A percentile compares a stretch with the other conserved stretches of the same genome.
phyloP scores from a whole-genome alignment of 2,113 vertebrate genomes.

The Falco punctatus region DNA sequence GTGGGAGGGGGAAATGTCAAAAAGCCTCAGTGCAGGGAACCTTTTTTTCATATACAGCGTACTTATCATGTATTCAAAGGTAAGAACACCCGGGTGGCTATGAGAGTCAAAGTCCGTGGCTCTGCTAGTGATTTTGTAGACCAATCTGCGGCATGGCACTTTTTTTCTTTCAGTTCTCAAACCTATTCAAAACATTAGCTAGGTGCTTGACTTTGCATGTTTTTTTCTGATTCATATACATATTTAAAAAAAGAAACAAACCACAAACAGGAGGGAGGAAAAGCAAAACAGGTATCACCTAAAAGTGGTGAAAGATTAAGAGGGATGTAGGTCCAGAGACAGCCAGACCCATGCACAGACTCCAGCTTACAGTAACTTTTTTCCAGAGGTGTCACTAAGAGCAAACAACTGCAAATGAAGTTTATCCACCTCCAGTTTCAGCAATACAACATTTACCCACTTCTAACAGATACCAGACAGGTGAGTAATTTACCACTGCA shows the following conservation, averaged over 20 bases:
- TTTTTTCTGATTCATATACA: background rate
- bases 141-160: background rate
- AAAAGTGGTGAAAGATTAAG: background rate
- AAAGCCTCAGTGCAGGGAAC: background rate
- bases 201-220: background rate
- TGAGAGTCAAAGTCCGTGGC: background rate
- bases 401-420: constrained; percentile 7
- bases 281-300: background rate
- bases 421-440: background rate
- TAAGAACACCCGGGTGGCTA: background rate
- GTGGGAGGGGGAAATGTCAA: rapidly evolving
- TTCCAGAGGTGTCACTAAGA: background rate
- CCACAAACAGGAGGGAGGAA: background rate
- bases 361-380: background rate
- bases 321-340: background rate
- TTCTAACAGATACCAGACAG: constrained; percentile 11
- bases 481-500: constrained; percentile 3
- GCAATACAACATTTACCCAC: background rate
- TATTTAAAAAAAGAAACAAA: background rate
- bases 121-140: background rate
- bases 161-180: background rate
- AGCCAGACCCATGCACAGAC: background rate
- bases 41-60: background rate
- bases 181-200: background rate
- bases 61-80: background rate